Conservation (phyloP, 2,888 invertebrate genomes). For the Lysandra coridon region DNA sequence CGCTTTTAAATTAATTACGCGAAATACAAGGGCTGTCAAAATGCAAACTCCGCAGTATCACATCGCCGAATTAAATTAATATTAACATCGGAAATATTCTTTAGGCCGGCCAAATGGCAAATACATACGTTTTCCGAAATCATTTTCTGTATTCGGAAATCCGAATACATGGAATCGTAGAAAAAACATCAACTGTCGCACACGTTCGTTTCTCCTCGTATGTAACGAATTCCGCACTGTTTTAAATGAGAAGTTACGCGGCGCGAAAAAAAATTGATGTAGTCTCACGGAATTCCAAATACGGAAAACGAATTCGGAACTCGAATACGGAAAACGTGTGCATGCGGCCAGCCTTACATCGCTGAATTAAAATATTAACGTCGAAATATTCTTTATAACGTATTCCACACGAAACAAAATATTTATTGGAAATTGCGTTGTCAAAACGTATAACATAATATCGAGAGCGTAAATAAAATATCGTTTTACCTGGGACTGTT, state of each 20-base stretch:
- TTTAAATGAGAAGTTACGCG: too few relatives aligned
- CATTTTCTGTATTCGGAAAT: too few relatives aligned
- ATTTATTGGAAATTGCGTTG: conserved; percentile 18
- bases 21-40: background rate
- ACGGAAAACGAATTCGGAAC: too few relatives aligned
- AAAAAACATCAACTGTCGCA: too few relatives aligned
- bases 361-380: background rate
- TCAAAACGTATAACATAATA: conserved; percentile 17
- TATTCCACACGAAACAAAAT: conserved; percentile 4
- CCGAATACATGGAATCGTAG: too few relatives aligned
- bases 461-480: background rate
- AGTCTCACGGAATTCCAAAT: too few relatives aligned
- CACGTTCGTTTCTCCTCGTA: too few relatives aligned
- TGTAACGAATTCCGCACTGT: too few relatives aligned
- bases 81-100: background rate
- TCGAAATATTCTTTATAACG: background rate
- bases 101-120: background rate
- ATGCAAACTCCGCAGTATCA: background rate
- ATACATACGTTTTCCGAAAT: too few relatives aligned
- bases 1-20: background rate
- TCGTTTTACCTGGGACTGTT: conserved; percentile 4
- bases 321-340: too few relatives aligned
- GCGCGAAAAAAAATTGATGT: too few relatives aligned
- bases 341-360: too few relatives aligned
- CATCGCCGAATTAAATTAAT: background rate